Evolutionary conservation across 2,113 vertebrate species (phyloP).

Genomic region (Lipophrys pholis): DNA sequence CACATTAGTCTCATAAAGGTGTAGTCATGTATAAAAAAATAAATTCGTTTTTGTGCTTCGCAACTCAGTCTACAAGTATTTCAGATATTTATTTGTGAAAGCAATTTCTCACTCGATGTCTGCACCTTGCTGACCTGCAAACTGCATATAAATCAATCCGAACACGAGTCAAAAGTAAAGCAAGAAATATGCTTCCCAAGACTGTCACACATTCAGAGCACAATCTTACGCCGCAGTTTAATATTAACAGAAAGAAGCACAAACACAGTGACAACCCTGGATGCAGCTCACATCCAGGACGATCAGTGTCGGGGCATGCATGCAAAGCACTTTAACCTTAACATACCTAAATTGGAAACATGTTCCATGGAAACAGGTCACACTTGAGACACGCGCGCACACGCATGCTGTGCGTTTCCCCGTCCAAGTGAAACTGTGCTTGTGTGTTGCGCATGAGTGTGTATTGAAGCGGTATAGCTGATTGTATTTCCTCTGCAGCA

Average conservation of each 20-base stretch:
- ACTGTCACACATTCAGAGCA: neutral
- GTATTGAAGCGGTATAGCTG: conserved; percentile 34
- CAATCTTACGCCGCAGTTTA: neutral
- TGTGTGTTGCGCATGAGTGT: conserved; percentile 7
- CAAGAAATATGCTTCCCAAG: neutral
- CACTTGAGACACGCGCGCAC: neutral
- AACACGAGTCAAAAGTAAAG: neutral
- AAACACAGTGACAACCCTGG: neutral
- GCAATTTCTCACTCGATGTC: neutral
- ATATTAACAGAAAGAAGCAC: neutral
- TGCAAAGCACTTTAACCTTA: conserved; percentile 6
- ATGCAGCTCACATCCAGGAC: neutral
- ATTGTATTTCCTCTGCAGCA: conserved; percentile 60
- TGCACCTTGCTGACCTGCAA: neutral
- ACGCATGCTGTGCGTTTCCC: neutral
- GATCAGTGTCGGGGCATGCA: neutral
- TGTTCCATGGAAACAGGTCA: conserved; percentile 35
- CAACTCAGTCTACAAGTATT: too few species aligned
- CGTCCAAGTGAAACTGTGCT: neutral
- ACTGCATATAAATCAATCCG: neutral
- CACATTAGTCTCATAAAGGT: neutral
- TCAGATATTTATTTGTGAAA: neutral
- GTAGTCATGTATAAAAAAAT: neutral
- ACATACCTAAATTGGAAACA: conserved; percentile 12
- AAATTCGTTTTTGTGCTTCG: neutral